Conservation (phyloP, 2,888 invertebrate species). For the Eubasilissa splendida region DNA sequence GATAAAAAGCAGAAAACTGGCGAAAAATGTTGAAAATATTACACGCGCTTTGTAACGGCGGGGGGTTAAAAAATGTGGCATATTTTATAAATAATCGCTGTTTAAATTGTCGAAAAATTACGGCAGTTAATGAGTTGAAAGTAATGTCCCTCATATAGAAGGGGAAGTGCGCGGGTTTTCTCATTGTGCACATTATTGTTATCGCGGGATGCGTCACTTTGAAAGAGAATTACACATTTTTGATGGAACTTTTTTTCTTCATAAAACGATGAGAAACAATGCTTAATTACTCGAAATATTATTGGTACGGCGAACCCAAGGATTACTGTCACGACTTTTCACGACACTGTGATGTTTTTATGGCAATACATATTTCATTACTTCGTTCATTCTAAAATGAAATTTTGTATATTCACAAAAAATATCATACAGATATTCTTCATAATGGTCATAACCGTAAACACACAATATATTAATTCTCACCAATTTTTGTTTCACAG, state of each 20-base stretch:
- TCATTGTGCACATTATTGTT: slow-evolving; percentile 4
- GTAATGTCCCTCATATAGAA: slow-evolving; percentile 35
- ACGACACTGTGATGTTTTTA: too few relatives aligned
- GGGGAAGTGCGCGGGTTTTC: slow-evolving; percentile 15
- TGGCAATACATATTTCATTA: too few relatives aligned
- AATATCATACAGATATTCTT: too few relatives aligned
- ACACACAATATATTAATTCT: too few relatives aligned
- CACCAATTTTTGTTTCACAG: too few relatives aligned
- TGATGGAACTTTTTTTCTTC: background rate
- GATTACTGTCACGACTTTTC: too few relatives aligned
- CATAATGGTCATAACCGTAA: too few relatives aligned
- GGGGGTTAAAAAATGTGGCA: slow-evolving; percentile 50
- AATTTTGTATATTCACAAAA: too few relatives aligned
- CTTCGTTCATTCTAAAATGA: too few relatives aligned
- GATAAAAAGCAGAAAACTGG: slow-evolving; percentile 24
- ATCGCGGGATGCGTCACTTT: background rate
- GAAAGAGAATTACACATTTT: slow-evolving; percentile 3
- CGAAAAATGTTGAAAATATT: slow-evolving; percentile 37
- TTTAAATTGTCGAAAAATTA: slow-evolving; percentile 55
- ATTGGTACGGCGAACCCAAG: too few relatives aligned
- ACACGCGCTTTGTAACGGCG: background rate
- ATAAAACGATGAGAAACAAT: too few relatives aligned
- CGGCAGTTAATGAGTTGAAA: slow-evolving; percentile 52
- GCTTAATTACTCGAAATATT: too few relatives aligned
- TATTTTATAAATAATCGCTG: slow-evolving; percentile 48